phyloP scores from a whole-genome alignment of 2,888 invertebrate species.

The Trachelus troglodyta region DNA sequence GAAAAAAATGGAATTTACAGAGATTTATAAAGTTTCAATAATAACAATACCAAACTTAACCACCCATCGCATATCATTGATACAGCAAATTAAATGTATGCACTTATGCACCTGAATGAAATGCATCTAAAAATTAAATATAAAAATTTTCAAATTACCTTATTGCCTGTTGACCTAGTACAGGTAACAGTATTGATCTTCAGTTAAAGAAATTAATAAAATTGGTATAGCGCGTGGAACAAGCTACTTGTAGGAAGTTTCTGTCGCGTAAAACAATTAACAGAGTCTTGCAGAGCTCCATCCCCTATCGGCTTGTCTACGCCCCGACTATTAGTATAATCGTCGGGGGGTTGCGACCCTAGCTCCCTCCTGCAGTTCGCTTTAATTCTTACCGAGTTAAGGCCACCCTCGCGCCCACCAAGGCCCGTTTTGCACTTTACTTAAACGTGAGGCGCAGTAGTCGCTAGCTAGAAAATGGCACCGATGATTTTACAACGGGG shows the following conservation, averaged over 20 bases:
- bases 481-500: not conserved
- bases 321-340: slow-evolving; percentile 63
- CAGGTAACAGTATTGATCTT: no score
- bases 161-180: not conserved
- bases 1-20: not conserved
- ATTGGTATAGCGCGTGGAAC: not conserved
- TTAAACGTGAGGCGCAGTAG: slow-evolving; percentile 14
- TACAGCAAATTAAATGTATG: not conserved
- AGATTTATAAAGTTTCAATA: not conserved
- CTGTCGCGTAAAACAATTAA: slow-evolving; percentile 59
- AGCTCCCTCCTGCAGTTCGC: slow-evolving; percentile 49
- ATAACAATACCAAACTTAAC: not conserved
- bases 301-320: slow-evolving; percentile 40
- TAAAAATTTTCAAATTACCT: not conserved
- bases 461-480: not conserved
- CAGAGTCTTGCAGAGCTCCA: slow-evolving; percentile 41
- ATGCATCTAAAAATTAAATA: not conserved
- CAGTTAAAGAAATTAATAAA: not conserved
- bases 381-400: slow-evolving; percentile 61
- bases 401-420: slow-evolving; percentile 33
- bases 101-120: not conserved
- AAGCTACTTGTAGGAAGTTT: slow-evolving; percentile 26
- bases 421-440: slow-evolving; percentile 36
- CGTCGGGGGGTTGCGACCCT: slow-evolving; percentile 54
- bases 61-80: not conserved